A percentile compares a stretch with the other conserved stretches of the same genome.
These are phyloP conservation scores for Himalopsyche kuldschensis DNA, from an alignment of 2,888 invertebrate species.

Conservation along the genomic window DNA sequence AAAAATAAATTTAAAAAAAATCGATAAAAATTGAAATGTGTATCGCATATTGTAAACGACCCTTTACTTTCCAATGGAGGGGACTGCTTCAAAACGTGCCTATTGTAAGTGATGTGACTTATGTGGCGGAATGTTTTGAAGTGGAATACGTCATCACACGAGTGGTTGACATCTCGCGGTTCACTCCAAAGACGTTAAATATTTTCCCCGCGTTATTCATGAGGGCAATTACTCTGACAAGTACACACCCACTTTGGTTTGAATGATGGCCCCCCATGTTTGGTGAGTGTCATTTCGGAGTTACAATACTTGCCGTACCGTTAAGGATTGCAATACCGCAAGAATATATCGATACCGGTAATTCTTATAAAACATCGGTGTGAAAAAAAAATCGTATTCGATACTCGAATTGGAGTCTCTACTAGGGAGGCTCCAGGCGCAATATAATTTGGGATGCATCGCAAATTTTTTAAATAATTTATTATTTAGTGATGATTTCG, in stretches of 20 bases:
- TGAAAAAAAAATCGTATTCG: too few species aligned
- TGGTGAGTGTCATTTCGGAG: conserved; percentile 1
- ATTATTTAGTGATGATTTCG: too few species aligned
- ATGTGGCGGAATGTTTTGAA: neutral
- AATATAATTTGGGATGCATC: too few species aligned
- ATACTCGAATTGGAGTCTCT: too few species aligned
- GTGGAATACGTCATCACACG: neutral
- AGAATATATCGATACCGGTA: too few species aligned
- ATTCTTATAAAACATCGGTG: too few species aligned
- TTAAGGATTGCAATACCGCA: too few species aligned
- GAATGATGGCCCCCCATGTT: conserved; percentile 14
- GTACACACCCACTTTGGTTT: conserved; percentile 24
- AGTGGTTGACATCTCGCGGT: neutral
- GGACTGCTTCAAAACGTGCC: neutral
- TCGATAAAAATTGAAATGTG: too few species aligned
- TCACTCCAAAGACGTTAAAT: neutral
- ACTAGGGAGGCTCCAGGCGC: too few species aligned
- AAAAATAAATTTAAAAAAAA: too few species aligned
- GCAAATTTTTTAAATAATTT: too few species aligned
- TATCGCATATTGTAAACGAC: neutral
- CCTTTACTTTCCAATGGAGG: neutral
- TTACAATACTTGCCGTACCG: neutral
- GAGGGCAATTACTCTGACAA: conserved; percentile 24
- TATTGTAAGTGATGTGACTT: neutral
- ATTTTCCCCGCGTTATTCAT: conserved; percentile 7